Evolutionary conservation across 2,888 invertebrate species (phyloP), one percentile per base, ranked within the genome.

Genomic region (Eilema depressum): DNA sequence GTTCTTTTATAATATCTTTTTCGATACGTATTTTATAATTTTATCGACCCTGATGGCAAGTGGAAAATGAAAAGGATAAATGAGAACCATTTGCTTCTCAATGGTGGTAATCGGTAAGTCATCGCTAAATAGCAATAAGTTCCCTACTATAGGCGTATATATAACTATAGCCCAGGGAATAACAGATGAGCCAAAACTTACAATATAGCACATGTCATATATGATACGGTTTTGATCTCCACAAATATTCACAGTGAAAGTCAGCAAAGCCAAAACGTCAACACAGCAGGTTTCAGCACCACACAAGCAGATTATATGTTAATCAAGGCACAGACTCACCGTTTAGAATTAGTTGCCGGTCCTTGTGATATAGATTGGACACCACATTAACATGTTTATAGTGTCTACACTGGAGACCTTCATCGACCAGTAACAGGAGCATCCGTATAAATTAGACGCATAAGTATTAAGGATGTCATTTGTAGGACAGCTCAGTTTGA

Each of bases 361-460:
- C 76, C 75, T 72, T 62, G 77, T 75, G 73, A 78, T 78, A 81
- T 79, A 81, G 82, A 80, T 75, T 65, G 82, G 75, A 80, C 73
- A 83, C 78, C 78, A 74, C 77, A 82, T 83, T 81, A 82, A 81
- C 83, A 83, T 83, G 83, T 82, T 81, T 80, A 80, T 78, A 76
- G 78, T 75, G 71, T 75, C 70, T 41, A 80, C 76, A 76, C 76
- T 71, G 26, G 76, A 68, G 79, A 75, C 79, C 82, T 76, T 81
- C 75, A 80, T 67, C 72, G 66, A 71, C 68, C 66, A 74, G 66
- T 69, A 68, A 71, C 79, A 74, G 69, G 73, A 73, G 79, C 66
- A 78, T 41, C 25, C 33, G 25, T 33, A 30, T 59, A 68, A 70
- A 67, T 62, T 74, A 63, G 74, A 77, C 69, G 68, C 72, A 70